Percentiles rank a stretch among this genome's conserved stretches.
These are phyloP conservation scores for Falco naumanni DNA, from an alignment of 2,797 vertebrate genomes.

Conservation along the genomic window DNA sequence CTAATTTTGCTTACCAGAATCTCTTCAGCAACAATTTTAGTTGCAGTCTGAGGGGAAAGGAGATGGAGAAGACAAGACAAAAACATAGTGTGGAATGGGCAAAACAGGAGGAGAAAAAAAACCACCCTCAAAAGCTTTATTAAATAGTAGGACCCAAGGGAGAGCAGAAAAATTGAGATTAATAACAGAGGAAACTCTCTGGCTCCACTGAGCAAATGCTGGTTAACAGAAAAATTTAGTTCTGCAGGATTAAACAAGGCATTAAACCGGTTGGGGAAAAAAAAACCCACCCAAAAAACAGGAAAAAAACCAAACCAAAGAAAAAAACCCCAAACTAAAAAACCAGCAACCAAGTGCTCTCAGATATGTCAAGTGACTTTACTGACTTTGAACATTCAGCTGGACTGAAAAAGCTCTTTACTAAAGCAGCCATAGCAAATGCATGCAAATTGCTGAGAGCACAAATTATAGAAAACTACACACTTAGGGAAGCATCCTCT, in stretches of 20 bases:
- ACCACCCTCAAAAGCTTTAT: background rate
- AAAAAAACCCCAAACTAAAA: background rate
- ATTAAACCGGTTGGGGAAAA: background rate
- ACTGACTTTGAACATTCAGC: background rate
- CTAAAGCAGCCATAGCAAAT: background rate
- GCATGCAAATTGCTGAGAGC: background rate
- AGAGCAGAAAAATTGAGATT: background rate
- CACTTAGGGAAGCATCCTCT: background rate
- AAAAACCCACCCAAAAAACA: background rate
- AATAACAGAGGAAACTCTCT: conserved; percentile 1
- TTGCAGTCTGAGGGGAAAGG: background rate
- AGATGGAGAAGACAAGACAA: background rate
- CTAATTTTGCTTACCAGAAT: conserved; percentile 28
- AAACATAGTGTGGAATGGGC: background rate
- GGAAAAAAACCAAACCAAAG: background rate
- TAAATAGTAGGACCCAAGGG: background rate
- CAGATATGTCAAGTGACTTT: conserved; percentile 8
- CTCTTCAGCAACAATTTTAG: conserved; percentile 18
- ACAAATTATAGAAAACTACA: background rate
- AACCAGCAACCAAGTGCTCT: background rate
- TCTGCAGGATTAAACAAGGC: conserved; percentile 23
- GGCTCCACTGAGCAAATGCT: background rate
- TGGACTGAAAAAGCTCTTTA: conserved; percentile 11
- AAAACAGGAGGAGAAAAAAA: background rate
- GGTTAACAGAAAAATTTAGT: conserved; percentile 35